A percentile compares a stretch with the other conserved stretches of the same genome.
Evolutionary conservation across 2,113 vertebrate species (phyloP).

Genomic region (Rhodinocichla rosea): DNA sequence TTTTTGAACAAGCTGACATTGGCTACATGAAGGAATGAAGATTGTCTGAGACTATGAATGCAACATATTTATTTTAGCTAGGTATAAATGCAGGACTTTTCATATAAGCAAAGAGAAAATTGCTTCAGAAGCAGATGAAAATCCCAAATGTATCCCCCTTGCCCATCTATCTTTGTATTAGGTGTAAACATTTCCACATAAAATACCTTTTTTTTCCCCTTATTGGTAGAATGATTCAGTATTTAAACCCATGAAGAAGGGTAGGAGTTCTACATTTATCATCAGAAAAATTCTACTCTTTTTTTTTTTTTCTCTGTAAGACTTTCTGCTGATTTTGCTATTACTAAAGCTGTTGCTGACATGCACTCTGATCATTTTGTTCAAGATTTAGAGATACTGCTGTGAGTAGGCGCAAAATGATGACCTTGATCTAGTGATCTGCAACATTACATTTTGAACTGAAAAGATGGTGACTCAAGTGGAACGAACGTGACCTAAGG

Average conservation of each 20-base stretch:
- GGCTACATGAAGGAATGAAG: neutral
- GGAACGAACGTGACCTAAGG: slow-evolving; percentile 37
- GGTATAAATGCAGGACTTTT: neutral
- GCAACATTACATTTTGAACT: slow-evolving; percentile 17
- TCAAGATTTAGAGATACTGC: slow-evolving; percentile 44
- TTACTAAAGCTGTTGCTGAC: slow-evolving; percentile 10
- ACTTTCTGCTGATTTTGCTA: slow-evolving; percentile 27
- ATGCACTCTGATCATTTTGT: neutral
- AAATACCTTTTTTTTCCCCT: neutral
- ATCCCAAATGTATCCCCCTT: neutral
- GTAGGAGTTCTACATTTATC: neutral
- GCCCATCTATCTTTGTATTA: neutral
- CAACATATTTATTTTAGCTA: neutral
- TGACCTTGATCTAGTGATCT: slow-evolving; percentile 58
- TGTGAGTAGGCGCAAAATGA: slow-evolving; percentile 3
- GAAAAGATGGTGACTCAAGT: slow-evolving; percentile 37
- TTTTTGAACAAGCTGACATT: neutral
- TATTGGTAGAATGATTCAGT: neutral
- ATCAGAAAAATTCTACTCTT: neutral
- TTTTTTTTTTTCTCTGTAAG: neutral
- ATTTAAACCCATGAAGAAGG: neutral
- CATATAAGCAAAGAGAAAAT: neutral
- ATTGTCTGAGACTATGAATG: neutral
- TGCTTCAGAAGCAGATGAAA: neutral
- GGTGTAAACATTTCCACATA: neutral